Evolutionary conservation across 2,888 invertebrate species (phyloP), one percentile per base, ranked within the genome.

Genomic region (Polymixis flavicincta): DNA sequence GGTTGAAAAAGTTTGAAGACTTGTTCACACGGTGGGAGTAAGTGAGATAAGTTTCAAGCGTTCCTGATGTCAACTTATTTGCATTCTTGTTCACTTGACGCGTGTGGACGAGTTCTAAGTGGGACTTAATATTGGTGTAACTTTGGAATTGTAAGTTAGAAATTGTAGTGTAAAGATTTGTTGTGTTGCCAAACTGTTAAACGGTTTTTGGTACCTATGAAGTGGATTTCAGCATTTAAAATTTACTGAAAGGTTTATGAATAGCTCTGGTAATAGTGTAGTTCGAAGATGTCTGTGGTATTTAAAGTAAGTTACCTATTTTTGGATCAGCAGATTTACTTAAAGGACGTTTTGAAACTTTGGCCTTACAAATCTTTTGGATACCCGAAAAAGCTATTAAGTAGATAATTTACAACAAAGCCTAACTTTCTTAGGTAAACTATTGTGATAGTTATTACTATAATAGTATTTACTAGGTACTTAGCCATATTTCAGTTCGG

Each of bases 11-110:
- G 72, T 86, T 84, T 63, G 76, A 63, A 72, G 73, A 71, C 81
- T 54, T 60, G 86, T 86, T 80, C 84, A 74, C 71, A 73, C 71
- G 64, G 14, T 57, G 37, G 60, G 60, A 48, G 84, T 71, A 69
- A 73, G 69, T 77, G 73, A 71, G 63, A 67, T 79, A 84, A 86
- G 76, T 86, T 84, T 68, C 65, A 67, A 79, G 52, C 52, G 74
- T 74, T 73, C 61, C 55, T 74, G 65, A 67, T 79, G 84, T 79
- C 72, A 83, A 80, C 60, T 65, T 73, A 83, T 80, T 83, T 80
- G 84, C 72, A 83, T 78, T 72, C 68, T 22, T 67, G 67, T 65
- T 22, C 25, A 37, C n/a, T 78, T 78, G 63, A 77, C n/a, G 63
- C 25, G 32, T 77, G 50, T 64, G 68, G 73, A 72, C 60, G 48